A percentile compares a stretch with the other conserved stretches of the same genome.
phyloP scores from a whole-genome alignment of 2,888 invertebrate species.

The Entomobrya proxima region DNA sequence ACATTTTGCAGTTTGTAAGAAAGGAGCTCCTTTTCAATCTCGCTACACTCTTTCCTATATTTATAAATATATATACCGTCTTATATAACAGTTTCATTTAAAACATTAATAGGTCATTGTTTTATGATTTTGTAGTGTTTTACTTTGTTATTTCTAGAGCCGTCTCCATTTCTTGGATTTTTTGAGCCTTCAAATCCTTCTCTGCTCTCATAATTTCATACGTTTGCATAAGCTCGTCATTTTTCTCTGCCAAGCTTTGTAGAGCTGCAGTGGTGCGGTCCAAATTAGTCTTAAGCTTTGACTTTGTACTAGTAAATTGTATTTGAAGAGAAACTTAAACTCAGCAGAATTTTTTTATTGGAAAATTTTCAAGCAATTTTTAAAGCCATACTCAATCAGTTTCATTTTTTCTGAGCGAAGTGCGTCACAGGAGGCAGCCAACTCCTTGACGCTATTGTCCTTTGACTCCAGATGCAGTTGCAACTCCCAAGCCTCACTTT shows the following conservation, averaged over 20 bases:
- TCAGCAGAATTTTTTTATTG: too few species aligned
- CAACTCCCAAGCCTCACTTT: constrained; percentile 61
- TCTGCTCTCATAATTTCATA: constrained; percentile 17
- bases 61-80: neutral
- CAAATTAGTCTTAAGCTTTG: constrained; percentile 14
- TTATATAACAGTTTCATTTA: neutral
- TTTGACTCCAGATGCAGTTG: constrained; percentile 59
- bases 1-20: constrained; percentile 58
- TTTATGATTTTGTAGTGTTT: neutral
- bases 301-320: constrained; percentile 9
- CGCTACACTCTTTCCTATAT: constrained; percentile 39
- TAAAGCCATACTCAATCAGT: constrained; percentile 26
- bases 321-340: too few species aligned
- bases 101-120: neutral
- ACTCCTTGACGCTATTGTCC: constrained; percentile 52
- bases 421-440: neutral
- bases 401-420: constrained; percentile 33
- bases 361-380: neutral
- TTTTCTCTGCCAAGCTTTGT: neutral
- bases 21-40: constrained; percentile 52
- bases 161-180: constrained; percentile 14
- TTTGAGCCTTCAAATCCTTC: neutral
- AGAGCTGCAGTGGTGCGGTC: neutral
- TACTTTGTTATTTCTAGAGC: constrained; percentile 35
- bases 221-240: constrained; percentile 5